These are phyloP conservation scores for Onchidella celtica DNA, from an alignment of 2,888 invertebrate genomes.

Conservation along the genomic window DNA sequence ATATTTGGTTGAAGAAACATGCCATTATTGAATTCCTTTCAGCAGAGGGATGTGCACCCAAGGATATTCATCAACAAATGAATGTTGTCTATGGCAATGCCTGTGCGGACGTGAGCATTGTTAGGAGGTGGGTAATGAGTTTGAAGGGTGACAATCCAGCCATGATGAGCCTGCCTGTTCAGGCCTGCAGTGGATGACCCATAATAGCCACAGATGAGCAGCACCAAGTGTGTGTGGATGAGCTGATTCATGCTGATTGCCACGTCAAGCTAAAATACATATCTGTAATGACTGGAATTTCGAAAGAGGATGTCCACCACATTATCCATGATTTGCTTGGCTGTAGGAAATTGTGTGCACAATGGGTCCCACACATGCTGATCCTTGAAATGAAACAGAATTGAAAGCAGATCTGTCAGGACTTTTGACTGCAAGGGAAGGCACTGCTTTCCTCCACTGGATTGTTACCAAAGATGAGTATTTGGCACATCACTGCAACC, in stretches of 20 bases:
- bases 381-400: background rate
- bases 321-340: background rate
- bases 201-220: background rate
- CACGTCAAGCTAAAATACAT: background rate
- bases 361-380: conserved; percentile 14
- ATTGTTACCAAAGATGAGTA: background rate
- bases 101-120: conserved; percentile 9
- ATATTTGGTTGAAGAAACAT: background rate
- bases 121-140: background rate
- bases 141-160: background rate
- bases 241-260: background rate
- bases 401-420: background rate
- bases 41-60: too few relatives aligned
- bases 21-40: background rate
- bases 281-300: background rate
- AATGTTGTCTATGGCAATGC: background rate
- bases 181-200: background rate
- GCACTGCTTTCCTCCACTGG: background rate
- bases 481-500: background rate
- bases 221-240: background rate
- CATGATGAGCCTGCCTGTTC: background rate
- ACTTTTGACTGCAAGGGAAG: background rate
- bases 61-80: background rate
- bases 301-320: background rate
- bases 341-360: background rate